Base-by-base conservation (phyloP, 2,113 vertebrate species). In the Ondatra zibethicus region DNA sequence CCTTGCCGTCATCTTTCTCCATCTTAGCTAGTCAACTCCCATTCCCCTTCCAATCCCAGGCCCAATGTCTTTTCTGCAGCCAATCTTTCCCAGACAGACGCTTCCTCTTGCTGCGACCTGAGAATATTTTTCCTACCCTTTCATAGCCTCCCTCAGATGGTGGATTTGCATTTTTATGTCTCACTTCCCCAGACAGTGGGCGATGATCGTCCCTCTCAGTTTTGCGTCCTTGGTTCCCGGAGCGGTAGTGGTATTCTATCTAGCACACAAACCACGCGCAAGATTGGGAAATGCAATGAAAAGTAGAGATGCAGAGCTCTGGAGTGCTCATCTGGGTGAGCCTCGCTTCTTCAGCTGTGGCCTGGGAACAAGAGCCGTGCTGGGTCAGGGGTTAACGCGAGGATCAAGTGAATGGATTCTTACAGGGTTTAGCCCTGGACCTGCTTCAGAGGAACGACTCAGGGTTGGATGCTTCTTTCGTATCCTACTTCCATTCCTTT, bases 131-230 rank as follows among this genome's bases (percentile, higher is more conserved):
- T 58, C 82, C 76, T 88, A 39, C 66, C 81, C 85, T 1, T 0
- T 52, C 9, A 42, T 92, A 63, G 45, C 73, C 75, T 92, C 72
- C 58, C 21, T 95, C 86, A 92, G 90, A 88, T 92, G 95, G 73
- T 29, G 0, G 86, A 86, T 94, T 97, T 94, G 85, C 77, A 88
- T 93, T 95, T 95, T 93, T 93, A 61, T 91, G 76, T 85, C 86
- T 93, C 47, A 55, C 50, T 96, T 63, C 77, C 85, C 87, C 70
- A 70, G 88, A 52, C 27, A 29, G 94, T 87, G 70, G 47, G n/a
- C 5, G 76, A 93, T 33, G 68, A 89, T 72, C n/a, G 70, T 88
- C 88, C 68, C 72, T 96, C 82, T 90, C 65, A 29, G 68, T 91
- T 76, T 61, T 91, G 33, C 31, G 47, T 68, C 61, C 63, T 58